A percentile compares a stretch with the other conserved stretches of the same genome.
Conservation (phyloP, 2,797 vertebrate genomes). For the Scomberomorus guttatus region DNA sequence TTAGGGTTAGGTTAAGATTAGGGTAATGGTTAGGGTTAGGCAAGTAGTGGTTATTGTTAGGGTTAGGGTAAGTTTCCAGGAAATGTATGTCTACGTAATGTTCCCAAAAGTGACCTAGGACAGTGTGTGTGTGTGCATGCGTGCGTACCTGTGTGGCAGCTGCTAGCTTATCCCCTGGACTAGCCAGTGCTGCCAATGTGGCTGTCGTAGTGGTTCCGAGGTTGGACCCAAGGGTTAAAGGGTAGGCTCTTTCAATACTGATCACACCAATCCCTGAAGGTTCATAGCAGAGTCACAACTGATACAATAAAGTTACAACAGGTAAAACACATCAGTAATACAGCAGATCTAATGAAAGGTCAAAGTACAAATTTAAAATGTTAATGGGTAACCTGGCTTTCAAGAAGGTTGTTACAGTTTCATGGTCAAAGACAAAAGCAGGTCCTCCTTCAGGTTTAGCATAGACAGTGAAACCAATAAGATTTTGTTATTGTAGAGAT, state of each 20-base stretch:
- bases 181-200: conserved; percentile 68
- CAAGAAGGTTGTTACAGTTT: neutral
- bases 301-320: neutral
- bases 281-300: neutral
- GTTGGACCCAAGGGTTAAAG: conserved; percentile 76
- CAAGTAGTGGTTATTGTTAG: too few species aligned
- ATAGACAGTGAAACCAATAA: neutral
- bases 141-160: conserved; percentile 56
- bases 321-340: neutral
- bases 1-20: too few species aligned
- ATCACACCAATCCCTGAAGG: conserved; percentile 71
- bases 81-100: too few species aligned
- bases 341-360: neutral
- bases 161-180: conserved; percentile 67
- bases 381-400: neutral
- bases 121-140: neutral
- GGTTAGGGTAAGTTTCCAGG: too few species aligned
- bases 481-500: too few species aligned
- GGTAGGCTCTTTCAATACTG: conserved; percentile 71
- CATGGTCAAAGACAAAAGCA: neutral
- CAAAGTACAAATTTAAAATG: neutral
- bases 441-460: neutral
- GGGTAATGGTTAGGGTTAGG: too few species aligned
- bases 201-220: conserved; percentile 76
- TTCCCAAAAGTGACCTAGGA: too few species aligned